Evolutionary conservation across 2,888 invertebrate genomes (phyloP).

Genomic region (Trachelus tabidus): DNA sequence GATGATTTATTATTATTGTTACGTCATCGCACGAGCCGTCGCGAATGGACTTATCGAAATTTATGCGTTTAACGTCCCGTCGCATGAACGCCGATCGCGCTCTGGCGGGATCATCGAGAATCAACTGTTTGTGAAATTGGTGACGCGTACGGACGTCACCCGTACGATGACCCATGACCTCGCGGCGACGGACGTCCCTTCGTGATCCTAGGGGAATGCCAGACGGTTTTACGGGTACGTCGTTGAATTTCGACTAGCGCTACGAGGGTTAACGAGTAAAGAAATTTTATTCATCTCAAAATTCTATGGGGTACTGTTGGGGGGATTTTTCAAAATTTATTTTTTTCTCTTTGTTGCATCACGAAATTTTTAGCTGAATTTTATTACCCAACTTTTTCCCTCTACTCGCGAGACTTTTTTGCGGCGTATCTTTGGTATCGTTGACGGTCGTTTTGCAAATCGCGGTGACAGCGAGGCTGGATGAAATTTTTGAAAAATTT

Average conservation of each 20-base stretch:
- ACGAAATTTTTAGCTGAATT: fast-evolving
- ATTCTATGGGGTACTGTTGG: too few species aligned
- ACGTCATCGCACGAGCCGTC: neutral
- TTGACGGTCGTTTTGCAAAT: constrained; percentile 8
- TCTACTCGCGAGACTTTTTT: constrained; percentile 42
- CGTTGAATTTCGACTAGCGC: too few species aligned
- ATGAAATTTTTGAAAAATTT: neutral
- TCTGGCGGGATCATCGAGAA: neutral
- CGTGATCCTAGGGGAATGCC: neutral
- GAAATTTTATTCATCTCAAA: fast-evolving
- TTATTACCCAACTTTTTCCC: constrained; percentile 36
- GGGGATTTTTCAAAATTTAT: neutral
- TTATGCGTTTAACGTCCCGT: neutral
- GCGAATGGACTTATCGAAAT: neutral
- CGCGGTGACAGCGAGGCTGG: neutral
- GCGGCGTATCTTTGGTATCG: constrained; percentile 37
- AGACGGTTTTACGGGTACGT: too few species aligned
- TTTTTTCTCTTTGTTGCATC: too few species aligned
- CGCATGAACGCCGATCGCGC: neutral
- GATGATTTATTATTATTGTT: neutral
- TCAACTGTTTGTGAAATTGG: neutral
- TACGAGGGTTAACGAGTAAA: too few species aligned
- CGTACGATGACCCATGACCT: neutral
- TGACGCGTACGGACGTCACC: neutral
- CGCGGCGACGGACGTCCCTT: neutral